A percentile compares a stretch with the other conserved stretches of the same genome.
phyloP scores from a whole-genome alignment of 2,888 invertebrate genomes.

The Ctenicera cuprea region DNA sequence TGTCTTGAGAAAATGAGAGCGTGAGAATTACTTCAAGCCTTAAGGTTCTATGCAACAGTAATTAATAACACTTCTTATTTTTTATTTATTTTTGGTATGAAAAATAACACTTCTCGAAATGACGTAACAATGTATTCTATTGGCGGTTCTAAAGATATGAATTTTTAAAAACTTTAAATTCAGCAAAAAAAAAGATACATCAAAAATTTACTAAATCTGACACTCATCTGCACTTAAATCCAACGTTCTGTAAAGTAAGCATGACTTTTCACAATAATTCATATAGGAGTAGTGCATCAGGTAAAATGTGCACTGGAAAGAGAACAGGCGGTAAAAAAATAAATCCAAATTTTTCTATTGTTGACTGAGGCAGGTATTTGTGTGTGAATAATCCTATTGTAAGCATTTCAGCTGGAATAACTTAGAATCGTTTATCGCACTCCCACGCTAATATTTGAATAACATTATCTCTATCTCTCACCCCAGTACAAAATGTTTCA shows the following conservation, averaged over 20 bases:
- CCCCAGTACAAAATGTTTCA: conserved; percentile 36
- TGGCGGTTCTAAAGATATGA: background rate
- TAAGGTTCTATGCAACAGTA: background rate
- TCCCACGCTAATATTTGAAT: conserved; percentile 59
- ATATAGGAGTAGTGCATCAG: conserved; percentile 64
- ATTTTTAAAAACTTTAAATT: background rate
- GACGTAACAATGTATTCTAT: no score
- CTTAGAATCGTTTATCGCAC: conserved; percentile 63
- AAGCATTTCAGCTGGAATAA: conserved; percentile 64
- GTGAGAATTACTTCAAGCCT: conserved; percentile 1
- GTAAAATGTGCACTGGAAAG: conserved; percentile 61
- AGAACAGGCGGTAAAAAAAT: conserved; percentile 51
- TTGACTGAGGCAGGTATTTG: conserved; percentile 67
- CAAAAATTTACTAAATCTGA: conserved; percentile 30
- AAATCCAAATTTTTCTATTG: conserved; percentile 64
- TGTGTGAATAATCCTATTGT: conserved; percentile 67
- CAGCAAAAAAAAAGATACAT: conserved; percentile 1
- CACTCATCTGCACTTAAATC: conserved; percentile 43
- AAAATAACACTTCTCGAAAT: background rate
- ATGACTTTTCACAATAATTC: conserved; percentile 67
- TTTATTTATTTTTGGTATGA: background rate
- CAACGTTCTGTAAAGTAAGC: conserved; percentile 54
- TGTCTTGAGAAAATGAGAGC: background rate
- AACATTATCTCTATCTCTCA: conserved; percentile 60
- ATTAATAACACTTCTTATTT: conserved; percentile 2